Conservation (phyloP, 2,888 invertebrate genomes). For the Pseudanteris insignis region DNA sequence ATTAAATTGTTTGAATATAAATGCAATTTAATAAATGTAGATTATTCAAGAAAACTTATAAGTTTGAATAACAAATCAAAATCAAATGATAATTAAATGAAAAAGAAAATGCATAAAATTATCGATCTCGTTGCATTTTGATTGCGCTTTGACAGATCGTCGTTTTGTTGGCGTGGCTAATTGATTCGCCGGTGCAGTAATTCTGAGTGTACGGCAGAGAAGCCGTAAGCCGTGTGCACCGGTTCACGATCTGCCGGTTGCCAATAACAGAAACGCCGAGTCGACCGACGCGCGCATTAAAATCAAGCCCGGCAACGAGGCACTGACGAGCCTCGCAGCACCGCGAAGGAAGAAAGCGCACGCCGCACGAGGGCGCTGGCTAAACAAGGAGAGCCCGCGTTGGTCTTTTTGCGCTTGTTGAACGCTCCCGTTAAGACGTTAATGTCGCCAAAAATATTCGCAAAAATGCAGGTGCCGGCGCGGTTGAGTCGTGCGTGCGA, state of each 20-base stretch:
- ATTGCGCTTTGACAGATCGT: conserved; percentile 23
- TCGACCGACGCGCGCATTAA: too few relatives aligned
- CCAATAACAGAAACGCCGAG: conserved; percentile 8
- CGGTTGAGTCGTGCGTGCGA: conserved; percentile 36
- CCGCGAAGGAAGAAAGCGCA: conserved; percentile 27
- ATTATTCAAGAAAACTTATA: too few relatives aligned
- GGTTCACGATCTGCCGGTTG: conserved; percentile 13
- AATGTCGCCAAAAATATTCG: conserved; percentile 64
- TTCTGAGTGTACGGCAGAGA: conserved; percentile 4
- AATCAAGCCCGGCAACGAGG: conserved; percentile 11
- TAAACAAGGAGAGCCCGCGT: conserved; percentile 20
- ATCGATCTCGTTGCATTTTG: conserved; percentile 10
- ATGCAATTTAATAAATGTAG: too few relatives aligned
- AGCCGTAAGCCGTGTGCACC: conserved; percentile 8
- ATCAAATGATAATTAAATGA: too few relatives aligned
- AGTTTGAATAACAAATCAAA: too few relatives aligned
- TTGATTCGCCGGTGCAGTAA: conserved; percentile 25
- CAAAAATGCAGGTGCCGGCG: conserved; percentile 63
- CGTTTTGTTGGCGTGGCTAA: conserved; percentile 26
- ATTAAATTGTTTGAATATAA: too few relatives aligned
- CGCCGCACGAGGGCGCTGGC: conserved; percentile 18
- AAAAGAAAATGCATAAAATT: too few relatives aligned
- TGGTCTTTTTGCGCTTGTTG: conserved; percentile 59
- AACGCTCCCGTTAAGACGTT: conserved; percentile 62
- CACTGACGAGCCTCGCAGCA: too few relatives aligned